Percentiles rank a stretch among this genome's conserved stretches.
Conservation (phyloP, 1,140 invertebrate genomes). For the Nephotettix cincticeps region DNA sequence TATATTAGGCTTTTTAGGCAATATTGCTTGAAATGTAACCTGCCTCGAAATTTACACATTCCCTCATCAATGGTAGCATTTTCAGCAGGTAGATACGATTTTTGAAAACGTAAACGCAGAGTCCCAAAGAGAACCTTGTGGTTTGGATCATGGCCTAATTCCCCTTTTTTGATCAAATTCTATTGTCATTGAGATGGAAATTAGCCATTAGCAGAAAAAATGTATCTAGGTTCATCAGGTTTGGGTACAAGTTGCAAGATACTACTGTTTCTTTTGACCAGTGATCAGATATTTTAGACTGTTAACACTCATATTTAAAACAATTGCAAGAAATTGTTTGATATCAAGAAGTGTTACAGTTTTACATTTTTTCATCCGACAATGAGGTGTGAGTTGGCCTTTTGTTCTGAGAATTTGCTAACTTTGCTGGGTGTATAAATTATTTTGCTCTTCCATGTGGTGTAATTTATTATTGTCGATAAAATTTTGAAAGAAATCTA, state of each 20-base stretch:
- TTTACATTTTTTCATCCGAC: not conserved
- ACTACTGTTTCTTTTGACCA: not conserved
- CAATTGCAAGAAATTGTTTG: not conserved
- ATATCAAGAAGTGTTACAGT: not conserved
- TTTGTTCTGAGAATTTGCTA: not conserved
- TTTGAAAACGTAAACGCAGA: not conserved
- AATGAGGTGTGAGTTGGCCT: not conserved
- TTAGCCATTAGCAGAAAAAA: not conserved
- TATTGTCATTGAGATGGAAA: not conserved
- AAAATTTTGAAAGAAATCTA: not conserved
- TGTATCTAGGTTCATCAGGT: not conserved
- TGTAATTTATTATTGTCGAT: not conserved
- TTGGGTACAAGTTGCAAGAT: not conserved
- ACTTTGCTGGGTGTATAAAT: not conserved
- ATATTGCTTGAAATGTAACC: not conserved
- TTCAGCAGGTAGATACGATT: not conserved
- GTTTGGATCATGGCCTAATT: not conserved
- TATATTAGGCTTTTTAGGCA: too few relatives aligned
- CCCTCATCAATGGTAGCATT: not conserved
- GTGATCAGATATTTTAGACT: not conserved
- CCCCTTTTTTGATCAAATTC: not conserved
- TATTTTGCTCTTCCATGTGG: not conserved
- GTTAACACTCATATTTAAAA: too few relatives aligned
- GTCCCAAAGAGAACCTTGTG: not conserved
- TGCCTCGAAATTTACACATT: not conserved